These are phyloP conservation scores for Illadopsis cleaveri DNA, from an alignment of 2,113 vertebrate species.

Conservation along the genomic window DNA sequence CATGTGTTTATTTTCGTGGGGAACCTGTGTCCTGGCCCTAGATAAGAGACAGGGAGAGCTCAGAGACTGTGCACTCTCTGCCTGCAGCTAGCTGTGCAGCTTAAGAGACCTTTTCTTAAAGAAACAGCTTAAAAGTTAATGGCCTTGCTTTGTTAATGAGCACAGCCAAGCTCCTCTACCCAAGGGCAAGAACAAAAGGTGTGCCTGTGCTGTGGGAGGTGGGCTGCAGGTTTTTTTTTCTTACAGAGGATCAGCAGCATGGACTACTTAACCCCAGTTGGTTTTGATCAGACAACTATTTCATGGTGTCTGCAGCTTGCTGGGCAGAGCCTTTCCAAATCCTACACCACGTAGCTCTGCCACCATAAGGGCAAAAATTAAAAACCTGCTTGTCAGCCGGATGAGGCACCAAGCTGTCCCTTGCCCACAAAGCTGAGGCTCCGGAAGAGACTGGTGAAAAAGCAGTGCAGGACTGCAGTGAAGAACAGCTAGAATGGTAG, in stretches of 20 bases:
- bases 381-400: not conserved
- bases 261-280: not conserved
- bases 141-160: not conserved
- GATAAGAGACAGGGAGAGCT: not conserved
- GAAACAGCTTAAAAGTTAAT: not conserved
- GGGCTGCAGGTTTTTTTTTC: not conserved
- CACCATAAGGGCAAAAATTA: not conserved
- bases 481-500: not conserved
- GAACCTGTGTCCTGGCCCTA: not conserved
- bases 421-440: not conserved
- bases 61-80: not conserved
- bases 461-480: accelerated
- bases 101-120: not conserved
- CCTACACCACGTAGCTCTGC: not conserved
- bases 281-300: not conserved
- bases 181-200: not conserved
- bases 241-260: not conserved
- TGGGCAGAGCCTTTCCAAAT: not conserved
- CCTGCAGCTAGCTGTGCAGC: not conserved
- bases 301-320: not conserved
- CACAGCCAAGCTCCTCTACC: not conserved
- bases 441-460: not conserved
- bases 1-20: conserved; percentile 17
- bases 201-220: not conserved
- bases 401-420: not conserved